These are phyloP conservation scores for Phasianus colchicus DNA, from an alignment of 2,113 vertebrate genomes.

Conservation along the genomic window DNA sequence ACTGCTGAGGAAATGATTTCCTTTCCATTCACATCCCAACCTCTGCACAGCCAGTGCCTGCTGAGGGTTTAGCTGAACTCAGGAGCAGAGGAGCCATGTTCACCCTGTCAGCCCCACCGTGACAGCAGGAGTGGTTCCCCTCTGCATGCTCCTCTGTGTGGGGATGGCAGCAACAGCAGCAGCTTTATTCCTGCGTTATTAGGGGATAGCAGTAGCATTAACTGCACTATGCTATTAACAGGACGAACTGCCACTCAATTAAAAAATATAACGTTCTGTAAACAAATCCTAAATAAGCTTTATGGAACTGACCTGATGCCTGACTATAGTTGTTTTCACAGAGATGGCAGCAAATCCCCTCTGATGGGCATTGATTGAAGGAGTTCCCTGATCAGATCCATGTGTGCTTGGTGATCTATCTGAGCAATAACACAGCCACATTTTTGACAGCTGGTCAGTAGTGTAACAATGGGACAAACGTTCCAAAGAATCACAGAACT, in stretches of 20 bases:
- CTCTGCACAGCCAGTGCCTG: not conserved
- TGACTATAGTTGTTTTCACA: not conserved
- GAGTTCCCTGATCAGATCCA: not conserved
- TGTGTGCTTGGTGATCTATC: not conserved
- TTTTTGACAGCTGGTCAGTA: not conserved
- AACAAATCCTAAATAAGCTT: not conserved
- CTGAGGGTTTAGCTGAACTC: not conserved
- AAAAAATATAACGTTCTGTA: fast-evolving
- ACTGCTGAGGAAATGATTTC: not conserved
- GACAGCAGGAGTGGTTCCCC: not conserved
- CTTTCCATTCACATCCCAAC: not conserved
- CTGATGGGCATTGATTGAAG: not conserved
- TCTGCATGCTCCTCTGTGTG: not conserved
- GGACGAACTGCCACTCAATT: not conserved
- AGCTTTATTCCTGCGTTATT: not conserved
- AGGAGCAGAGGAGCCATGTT: not conserved
- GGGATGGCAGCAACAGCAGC: not conserved
- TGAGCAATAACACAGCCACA: not conserved
- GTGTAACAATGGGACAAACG: not conserved
- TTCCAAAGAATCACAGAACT: not conserved
- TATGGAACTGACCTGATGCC: not conserved
- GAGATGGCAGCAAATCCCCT: not conserved
- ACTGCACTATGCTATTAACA: not conserved
- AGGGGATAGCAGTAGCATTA: not conserved
- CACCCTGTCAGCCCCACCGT: not conserved